phyloP scores from a whole-genome alignment of 2,797 vertebrate species.

The Pseudomugil gertrudae region DNA sequence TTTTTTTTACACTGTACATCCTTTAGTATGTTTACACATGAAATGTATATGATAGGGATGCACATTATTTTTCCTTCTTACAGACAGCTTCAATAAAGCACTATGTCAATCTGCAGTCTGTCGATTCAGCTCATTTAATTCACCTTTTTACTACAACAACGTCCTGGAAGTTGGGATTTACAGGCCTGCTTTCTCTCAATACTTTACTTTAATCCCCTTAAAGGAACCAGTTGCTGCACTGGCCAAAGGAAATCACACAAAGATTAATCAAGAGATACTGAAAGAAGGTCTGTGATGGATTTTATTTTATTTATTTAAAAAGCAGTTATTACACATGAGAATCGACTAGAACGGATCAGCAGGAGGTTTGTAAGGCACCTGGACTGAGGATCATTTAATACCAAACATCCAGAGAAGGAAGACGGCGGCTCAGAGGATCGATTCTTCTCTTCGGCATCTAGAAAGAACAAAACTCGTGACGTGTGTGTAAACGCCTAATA shows the following conservation, averaged over 20 bases:
- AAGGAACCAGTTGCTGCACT: no score
- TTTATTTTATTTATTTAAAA: no score
- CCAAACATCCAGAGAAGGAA: conserved; percentile 2
- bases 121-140: conserved; percentile 4
- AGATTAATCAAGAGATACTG: no score
- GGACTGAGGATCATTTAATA: not conserved
- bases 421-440: conserved; percentile 58
- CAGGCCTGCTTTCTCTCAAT: not conserved
- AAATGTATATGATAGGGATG: conserved; percentile 93
- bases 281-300: no score
- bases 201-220: not conserved
- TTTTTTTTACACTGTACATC: conserved; percentile 99
- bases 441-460: conserved; percentile 76
- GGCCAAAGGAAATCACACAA: no score
- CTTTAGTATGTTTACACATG: conserved; percentile 97
- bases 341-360: no score
- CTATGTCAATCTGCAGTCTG: conserved; percentile 88
- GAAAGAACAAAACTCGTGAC: conserved; percentile 53
- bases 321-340: not conserved
- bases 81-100: conserved; percentile 99
- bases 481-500: not conserved
- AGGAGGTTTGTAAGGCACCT: not conserved
- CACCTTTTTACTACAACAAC: not conserved
- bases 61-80: conserved; percentile 97
- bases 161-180: not conserved